Evolutionary conservation across 2,113 vertebrate genomes (phyloP), one percentile per base, ranked within the genome.

Genomic region (Ceyx melanurus): DNA sequence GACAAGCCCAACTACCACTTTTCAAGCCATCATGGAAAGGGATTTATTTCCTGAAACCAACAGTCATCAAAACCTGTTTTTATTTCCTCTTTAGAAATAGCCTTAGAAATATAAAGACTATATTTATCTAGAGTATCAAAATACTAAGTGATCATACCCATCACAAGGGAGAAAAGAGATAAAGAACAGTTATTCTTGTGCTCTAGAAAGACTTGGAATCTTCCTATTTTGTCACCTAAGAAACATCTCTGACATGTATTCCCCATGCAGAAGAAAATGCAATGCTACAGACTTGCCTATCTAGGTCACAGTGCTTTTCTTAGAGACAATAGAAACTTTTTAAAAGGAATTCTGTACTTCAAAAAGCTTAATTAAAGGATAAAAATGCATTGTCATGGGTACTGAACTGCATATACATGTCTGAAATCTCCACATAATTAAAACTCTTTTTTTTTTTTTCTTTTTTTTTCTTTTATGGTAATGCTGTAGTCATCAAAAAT

Each of bases 381-480:
- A 94, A 96, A 96, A 95, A 86, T 86, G 89, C 90, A 94, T 66
- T 90, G 91, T 95, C 89, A 94, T 89, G 92, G 94, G 66, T 95
- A 87, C 75, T 77, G 93, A 93, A 88, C 64, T 90, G 64, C 68
- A 77, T 42, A 75, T 26, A 85, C 58, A 92, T 35, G 8, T 82
- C 80, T 91, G 83, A 95, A 96, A 78, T 65, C 37, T 83, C 65
- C 82, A 92, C 86, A 96, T 95, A 94, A 96, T 96, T 96, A 94
- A 94, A 92, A 26, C 50, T 15, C 25, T 15, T 26, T 15, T 51
- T 51, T 14, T 13, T 23, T 13, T 14, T 15, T 51, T 4, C 26
- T 51, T 25, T 26, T 51, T 26, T 51, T 25, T 8, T 94, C 37
- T 78, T 94, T 93, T 89, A 92, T 57, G 58, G 89, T 90, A 96